Evolutionary conservation across 2,797 vertebrate species (phyloP).

Genomic region (Pipistrellus nathusii): DNA sequence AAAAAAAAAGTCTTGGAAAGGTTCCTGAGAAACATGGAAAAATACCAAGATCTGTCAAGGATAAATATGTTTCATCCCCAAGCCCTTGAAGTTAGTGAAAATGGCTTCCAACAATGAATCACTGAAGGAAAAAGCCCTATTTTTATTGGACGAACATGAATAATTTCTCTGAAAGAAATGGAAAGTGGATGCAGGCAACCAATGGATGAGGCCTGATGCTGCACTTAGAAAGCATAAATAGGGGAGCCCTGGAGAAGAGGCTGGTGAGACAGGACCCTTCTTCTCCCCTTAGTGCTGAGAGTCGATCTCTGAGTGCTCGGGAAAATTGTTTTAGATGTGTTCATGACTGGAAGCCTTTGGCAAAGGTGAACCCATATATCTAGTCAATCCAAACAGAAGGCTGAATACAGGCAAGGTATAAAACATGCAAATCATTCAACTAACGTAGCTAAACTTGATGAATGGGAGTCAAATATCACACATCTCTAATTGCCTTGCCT

Average conservation of each 20-base stretch:
- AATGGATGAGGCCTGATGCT: neutral
- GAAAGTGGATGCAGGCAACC: neutral
- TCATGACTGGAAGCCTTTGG: conserved; percentile 44
- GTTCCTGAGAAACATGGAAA: conserved; percentile 63
- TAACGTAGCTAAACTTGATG: conserved; percentile 81
- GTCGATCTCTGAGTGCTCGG: neutral
- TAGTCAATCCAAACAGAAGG: conserved; percentile 69
- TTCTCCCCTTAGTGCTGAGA: neutral
- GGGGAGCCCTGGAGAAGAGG: neutral
- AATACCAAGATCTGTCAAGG: conserved; percentile 64
- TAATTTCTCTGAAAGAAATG: conserved; percentile 56
- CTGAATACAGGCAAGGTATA: conserved; percentile 71
- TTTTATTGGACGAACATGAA: conserved; percentile 63
- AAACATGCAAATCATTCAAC: conserved; percentile 84
- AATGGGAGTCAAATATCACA: conserved; percentile 82
- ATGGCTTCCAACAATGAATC: conserved; percentile 65
- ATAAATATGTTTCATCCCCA: conserved; percentile 67
- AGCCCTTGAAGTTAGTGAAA: conserved; percentile 72
- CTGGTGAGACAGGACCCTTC: neutral
- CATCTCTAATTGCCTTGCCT: conserved; percentile 78
- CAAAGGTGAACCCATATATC: conserved; percentile 73
- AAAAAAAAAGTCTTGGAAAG: conserved; percentile 60
- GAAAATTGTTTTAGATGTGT: conserved; percentile 60
- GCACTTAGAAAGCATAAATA: conserved; percentile 27
- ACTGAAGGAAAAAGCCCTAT: conserved; percentile 54